phyloP scores from a whole-genome alignment of 2,113 vertebrate species.

The Podarcis raffonei region DNA sequence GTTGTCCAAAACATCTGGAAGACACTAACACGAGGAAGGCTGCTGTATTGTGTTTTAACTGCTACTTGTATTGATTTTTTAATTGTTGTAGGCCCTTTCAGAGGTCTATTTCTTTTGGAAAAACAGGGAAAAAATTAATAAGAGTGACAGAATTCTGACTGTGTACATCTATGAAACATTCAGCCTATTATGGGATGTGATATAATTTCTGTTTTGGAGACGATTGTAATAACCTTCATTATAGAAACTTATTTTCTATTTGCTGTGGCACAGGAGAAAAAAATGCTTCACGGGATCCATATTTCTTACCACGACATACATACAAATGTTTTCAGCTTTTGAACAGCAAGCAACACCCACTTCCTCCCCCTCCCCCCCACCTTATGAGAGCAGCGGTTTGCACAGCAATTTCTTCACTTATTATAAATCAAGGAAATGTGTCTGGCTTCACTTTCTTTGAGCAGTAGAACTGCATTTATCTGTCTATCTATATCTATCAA shows the following conservation, averaged over 20 bases:
- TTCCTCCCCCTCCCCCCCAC: background rate
- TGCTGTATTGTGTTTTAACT: background rate
- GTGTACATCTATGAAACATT: background rate
- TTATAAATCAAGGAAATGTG: background rate
- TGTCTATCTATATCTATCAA: background rate
- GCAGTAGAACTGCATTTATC: background rate
- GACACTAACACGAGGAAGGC: background rate
- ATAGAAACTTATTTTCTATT: conserved; percentile 2
- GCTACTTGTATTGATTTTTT: background rate
- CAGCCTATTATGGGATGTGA: conserved; percentile 8
- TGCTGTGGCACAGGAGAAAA: background rate
- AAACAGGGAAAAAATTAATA: background rate
- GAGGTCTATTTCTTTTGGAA: background rate
- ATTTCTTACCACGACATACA: conserved; percentile 25
- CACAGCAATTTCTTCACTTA: background rate
- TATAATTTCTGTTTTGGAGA: background rate
- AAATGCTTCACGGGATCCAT: background rate
- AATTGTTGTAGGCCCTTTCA: background rate
- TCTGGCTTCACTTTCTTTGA: background rate
- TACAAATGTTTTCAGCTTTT: conserved; percentile 6
- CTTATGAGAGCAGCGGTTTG: background rate
- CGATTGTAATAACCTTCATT: background rate
- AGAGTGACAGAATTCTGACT: background rate
- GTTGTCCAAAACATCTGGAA: background rate
- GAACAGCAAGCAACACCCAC: background rate